These are phyloP conservation scores for Sipha maydis DNA, from an alignment of 2,888 invertebrate species.

Conservation along the genomic window DNA sequence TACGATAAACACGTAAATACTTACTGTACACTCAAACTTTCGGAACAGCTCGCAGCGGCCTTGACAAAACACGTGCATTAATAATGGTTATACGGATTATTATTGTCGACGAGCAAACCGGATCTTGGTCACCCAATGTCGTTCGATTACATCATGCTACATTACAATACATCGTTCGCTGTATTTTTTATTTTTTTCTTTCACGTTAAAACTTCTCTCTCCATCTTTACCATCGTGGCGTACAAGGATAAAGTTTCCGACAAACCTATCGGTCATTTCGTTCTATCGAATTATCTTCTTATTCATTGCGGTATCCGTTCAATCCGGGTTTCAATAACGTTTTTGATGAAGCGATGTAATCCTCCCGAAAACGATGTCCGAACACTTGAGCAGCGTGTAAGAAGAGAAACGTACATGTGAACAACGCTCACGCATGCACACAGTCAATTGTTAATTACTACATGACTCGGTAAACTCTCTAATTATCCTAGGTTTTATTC, in stretches of 20 bases:
- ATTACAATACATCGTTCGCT: neutral
- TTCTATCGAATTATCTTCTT: neutral
- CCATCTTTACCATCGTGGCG: neutral
- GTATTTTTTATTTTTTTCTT: neutral
- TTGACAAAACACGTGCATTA: neutral
- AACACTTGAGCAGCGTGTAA: neutral
- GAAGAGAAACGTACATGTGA: constrained; percentile 46
- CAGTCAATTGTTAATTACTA: constrained; percentile 21
- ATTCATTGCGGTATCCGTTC: neutral
- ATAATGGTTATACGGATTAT: neutral
- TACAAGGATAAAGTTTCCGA: neutral
- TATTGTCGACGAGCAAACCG: constrained; percentile 10
- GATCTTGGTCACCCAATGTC: constrained; percentile 40
- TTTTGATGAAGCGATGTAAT: neutral
- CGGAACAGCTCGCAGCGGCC: constrained; percentile 2
- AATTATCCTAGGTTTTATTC: constrained; percentile 8
- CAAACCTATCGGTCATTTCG: neutral
- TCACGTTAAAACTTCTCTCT: neutral
- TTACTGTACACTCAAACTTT: neutral
- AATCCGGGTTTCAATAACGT: neutral
- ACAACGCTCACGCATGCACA: neutral
- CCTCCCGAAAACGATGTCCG: neutral
- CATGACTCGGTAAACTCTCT: constrained; percentile 48
- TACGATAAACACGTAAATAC: no score
- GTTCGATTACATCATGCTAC: neutral